A percentile compares a stretch with the other conserved stretches of the same genome.
These are phyloP conservation scores for Rutpela maculata DNA, from an alignment of 2,888 invertebrate genomes.

Conservation along the genomic window DNA sequence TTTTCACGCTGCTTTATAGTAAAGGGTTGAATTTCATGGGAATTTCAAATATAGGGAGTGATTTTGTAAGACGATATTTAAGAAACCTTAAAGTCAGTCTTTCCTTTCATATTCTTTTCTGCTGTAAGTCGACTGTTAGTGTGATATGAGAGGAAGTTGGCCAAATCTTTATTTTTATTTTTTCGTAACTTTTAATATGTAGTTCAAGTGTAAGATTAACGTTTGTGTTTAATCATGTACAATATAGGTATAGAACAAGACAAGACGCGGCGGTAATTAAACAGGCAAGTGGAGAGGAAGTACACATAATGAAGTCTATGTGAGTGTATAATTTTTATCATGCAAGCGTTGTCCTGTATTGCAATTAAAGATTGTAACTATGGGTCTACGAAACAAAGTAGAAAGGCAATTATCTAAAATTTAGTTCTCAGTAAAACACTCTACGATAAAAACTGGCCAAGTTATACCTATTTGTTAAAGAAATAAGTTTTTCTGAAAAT, in stretches of 20 bases:
- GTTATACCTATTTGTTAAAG: no score
- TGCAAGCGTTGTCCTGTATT: no score
- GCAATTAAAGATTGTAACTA: no score
- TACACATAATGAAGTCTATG: no score
- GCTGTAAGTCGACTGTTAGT: constrained; percentile 29
- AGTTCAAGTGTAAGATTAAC: background rate
- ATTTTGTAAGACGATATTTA: constrained; percentile 54
- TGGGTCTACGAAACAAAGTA: no score
- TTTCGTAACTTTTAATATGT: constrained; percentile 21
- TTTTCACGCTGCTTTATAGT: constrained; percentile 35
- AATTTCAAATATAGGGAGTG: constrained; percentile 54
- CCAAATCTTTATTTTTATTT: constrained; percentile 44
- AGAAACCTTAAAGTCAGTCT: constrained; percentile 55
- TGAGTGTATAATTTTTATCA: no score
- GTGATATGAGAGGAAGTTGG: constrained; percentile 47
- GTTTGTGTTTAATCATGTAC: constrained; percentile 1
- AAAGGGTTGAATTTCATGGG: constrained; percentile 61
- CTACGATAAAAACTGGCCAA: no score
- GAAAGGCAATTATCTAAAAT: no score
- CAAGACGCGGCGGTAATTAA: background rate
- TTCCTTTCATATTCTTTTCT: constrained; percentile 47
- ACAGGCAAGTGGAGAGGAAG: background rate
- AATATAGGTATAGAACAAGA: background rate
- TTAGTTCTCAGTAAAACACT: no score
- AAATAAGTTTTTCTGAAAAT: no score